Percentiles rank a stretch among this genome's conserved stretches.
These are phyloP conservation scores for Lasioglossum villosulum DNA, from an alignment of 2,888 invertebrate genomes.

Conservation along the genomic window DNA sequence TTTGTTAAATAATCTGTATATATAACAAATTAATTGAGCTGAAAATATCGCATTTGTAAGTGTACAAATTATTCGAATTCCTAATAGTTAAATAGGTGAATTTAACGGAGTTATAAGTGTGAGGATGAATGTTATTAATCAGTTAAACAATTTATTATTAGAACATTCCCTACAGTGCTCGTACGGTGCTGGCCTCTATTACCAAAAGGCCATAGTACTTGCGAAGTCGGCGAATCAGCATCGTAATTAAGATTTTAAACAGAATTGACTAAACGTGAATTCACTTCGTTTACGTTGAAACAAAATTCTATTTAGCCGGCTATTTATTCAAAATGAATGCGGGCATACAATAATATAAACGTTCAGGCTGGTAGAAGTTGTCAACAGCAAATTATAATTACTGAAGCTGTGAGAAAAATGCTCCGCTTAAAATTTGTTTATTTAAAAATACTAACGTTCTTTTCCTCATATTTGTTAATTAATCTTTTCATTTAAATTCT, in stretches of 20 bases:
- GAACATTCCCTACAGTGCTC: too few relatives aligned
- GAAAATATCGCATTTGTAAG: too few relatives aligned
- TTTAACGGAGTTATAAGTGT: too few relatives aligned
- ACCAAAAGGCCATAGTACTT: neutral
- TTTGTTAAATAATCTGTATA: too few relatives aligned
- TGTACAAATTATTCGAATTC: too few relatives aligned
- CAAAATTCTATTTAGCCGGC: neutral
- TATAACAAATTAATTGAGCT: too few relatives aligned
- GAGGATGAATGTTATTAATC: too few relatives aligned
- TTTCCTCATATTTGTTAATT: neutral
- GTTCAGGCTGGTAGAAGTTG: neutral
- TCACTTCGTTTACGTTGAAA: neutral
- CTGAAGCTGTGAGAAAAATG: neutral
- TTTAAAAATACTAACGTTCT: neutral
- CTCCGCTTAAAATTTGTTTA: too few relatives aligned
- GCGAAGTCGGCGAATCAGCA: neutral
- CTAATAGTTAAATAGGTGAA: too few relatives aligned
- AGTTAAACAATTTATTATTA: too few relatives aligned
- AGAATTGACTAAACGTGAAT: neutral
- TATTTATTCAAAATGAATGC: neutral
- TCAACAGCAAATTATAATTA: neutral
- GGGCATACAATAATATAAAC: neutral
- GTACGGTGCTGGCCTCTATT: slow-evolving; percentile 36
- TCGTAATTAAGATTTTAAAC: neutral
- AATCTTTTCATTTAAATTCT: neutral